A percentile compares a stretch with the other conserved stretches of the same genome.
Conservation (phyloP, 1,140 invertebrate genomes). For the Spodoptera litura region DNA sequence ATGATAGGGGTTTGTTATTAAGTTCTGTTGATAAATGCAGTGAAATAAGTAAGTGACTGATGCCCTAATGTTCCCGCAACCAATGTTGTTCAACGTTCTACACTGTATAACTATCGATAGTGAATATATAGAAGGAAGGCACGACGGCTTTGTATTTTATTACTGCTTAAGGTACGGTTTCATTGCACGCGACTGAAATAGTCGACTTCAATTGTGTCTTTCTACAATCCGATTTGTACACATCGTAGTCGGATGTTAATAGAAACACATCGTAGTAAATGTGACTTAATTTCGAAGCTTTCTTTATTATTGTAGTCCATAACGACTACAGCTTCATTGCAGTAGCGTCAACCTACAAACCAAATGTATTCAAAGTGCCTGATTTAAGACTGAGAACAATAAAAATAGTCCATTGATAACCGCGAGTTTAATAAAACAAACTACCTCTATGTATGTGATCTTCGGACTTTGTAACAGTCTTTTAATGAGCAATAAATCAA, state of each 20-base stretch:
- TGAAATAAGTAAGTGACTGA: neutral
- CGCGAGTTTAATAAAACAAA: neutral
- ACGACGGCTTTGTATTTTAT: constrained; percentile 38
- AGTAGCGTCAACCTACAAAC: neutral
- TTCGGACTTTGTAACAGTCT: neutral
- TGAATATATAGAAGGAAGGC: constrained; percentile 19
- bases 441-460: constrained; percentile 29
- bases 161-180: constrained; percentile 38
- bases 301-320: neutral
- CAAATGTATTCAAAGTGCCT: constrained; percentile 24
- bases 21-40: neutral
- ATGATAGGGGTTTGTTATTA: neutral
- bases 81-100: constrained; percentile 42
- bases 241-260: neutral
- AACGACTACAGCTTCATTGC: neutral
- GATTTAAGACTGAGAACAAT: constrained; percentile 27
- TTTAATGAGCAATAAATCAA: neutral
- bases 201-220: neutral
- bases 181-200: constrained; percentile 18
- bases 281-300: neutral
- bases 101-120: constrained; percentile 11
- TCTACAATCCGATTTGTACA: constrained; percentile 2
- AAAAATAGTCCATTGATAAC: constrained; percentile 12
- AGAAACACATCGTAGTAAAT: no score
- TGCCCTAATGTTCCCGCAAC: constrained; percentile 14